These are phyloP conservation scores for Phaenicophaeus curvirostris DNA, from an alignment of 2,797 vertebrate species.

Conservation along the genomic window DNA sequence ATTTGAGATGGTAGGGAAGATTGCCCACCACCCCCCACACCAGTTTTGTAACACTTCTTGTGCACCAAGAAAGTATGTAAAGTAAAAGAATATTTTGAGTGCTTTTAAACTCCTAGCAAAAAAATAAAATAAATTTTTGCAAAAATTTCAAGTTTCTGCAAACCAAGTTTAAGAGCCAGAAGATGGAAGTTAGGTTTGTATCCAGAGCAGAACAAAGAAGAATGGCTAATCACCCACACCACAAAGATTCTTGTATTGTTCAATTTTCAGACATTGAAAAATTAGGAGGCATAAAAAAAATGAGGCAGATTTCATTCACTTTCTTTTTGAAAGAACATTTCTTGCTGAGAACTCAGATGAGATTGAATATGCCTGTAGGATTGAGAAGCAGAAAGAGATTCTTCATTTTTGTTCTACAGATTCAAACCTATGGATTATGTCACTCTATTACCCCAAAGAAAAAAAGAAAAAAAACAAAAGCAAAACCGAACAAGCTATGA, in stretches of 20 bases:
- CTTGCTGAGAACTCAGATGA: neutral
- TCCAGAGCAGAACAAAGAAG: neutral
- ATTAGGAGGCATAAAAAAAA: conserved; percentile 12
- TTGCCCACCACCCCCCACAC: accelerated
- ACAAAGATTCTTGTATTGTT: neutral
- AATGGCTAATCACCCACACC: neutral
- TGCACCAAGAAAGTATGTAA: conserved; percentile 6
- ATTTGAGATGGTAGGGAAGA: neutral
- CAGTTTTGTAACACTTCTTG: neutral
- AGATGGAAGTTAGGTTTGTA: neutral
- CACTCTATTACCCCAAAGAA: neutral
- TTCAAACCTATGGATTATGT: conserved; percentile 14
- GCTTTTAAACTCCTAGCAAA: conserved; percentile 9
- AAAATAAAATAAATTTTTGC: neutral
- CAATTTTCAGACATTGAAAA: conserved; percentile 1
- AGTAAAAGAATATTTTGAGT: neutral
- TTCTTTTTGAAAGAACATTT: neutral
- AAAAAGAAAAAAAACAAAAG: neutral
- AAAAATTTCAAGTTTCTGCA: conserved; percentile 15
- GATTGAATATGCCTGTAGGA: neutral
- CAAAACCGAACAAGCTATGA: neutral
- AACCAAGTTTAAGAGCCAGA: conserved; percentile 3
- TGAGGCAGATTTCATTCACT: neutral
- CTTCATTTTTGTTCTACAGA: conserved; percentile 37
- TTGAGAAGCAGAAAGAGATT: neutral